Base-by-base conservation (phyloP, 2,888 invertebrate species). In the Entomobrya proxima region DNA sequence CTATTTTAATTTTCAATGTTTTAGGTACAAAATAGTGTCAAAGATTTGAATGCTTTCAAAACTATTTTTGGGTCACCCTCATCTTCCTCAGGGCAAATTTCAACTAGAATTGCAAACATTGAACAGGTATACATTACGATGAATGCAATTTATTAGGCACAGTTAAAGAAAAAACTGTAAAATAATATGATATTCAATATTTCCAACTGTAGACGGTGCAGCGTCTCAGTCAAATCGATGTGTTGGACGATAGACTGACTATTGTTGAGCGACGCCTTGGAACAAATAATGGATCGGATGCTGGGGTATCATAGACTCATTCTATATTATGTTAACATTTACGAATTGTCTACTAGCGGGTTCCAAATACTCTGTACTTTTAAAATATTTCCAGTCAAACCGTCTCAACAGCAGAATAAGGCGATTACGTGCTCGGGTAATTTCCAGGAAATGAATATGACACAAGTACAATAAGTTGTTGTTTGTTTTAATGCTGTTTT, bases 21-120 rank as follows among this genome's bases (percentile, higher is more conserved):
- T 18, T 30, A 90, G 90, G 64, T 90, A 13, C 74, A 82, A 86
- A 90, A 87, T 44, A 88, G 87, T 27, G 84, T 85, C 15, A 86
- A 79, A 67, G 89, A 89, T 40, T 72, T 89, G 35, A 78, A 82
- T 5, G 72, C 69, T 7, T 86, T 90, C 27, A 89, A 88, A 75
- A 85, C 78, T 50, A 88, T 89, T 6, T 85, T 90, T 81, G 90
- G 90, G 13, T 72, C 74, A 4, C 88, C 89, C 9, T 40, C 88
- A 18, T 87, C 88, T 77, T 52, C 86, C n/a, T 75, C 88, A 7
- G 69, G 77, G n/a, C 84, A 80, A 27, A 67, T 88, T 21, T 80
- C 88, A 15, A 64, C 64, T 15, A 32, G 90, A 84, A 83, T 89
- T 4, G 32, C 86, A 2, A 85, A 77, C 67, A 58, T 90, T 52